phyloP scores from a whole-genome alignment of 1,140 invertebrate genomes.

The Magallana gigas region DNA sequence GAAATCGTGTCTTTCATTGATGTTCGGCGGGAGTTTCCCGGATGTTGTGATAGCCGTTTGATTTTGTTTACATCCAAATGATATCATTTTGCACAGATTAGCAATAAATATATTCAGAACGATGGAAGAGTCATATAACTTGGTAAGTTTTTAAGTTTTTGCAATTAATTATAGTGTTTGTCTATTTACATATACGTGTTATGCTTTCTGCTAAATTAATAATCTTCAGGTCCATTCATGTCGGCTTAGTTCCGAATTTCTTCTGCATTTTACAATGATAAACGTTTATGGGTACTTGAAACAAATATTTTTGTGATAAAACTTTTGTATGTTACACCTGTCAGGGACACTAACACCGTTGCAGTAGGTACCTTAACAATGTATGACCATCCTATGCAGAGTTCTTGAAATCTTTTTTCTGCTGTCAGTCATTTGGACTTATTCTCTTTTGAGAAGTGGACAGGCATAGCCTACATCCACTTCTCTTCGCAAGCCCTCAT shows the following conservation, averaged over 20 bases:
- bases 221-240: conserved; percentile 13
- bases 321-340: too few species aligned
- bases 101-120: not conserved
- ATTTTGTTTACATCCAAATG: conserved; percentile 43
- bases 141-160: not conserved
- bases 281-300: too few species aligned
- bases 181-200: too few species aligned
- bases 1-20: conserved; percentile 38
- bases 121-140: conserved; percentile 36
- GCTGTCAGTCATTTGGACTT: too few species aligned
- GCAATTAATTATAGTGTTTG: not conserved
- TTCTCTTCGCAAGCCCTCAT: too few species aligned
- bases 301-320: too few species aligned
- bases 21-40: conserved; percentile 52
- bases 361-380: too few species aligned
- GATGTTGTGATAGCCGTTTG: conserved; percentile 47
- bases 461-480: too few species aligned
- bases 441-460: too few species aligned
- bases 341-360: too few species aligned
- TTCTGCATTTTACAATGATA: not conserved
- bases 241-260: not conserved
- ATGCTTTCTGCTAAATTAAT: not conserved
- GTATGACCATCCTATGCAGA: too few species aligned
- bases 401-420: too few species aligned
- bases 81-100: not conserved